Evolutionary conservation across 2,888 invertebrate species (phyloP), one percentile per base, ranked within the genome.

Genomic region (Leptopilina myrica): DNA sequence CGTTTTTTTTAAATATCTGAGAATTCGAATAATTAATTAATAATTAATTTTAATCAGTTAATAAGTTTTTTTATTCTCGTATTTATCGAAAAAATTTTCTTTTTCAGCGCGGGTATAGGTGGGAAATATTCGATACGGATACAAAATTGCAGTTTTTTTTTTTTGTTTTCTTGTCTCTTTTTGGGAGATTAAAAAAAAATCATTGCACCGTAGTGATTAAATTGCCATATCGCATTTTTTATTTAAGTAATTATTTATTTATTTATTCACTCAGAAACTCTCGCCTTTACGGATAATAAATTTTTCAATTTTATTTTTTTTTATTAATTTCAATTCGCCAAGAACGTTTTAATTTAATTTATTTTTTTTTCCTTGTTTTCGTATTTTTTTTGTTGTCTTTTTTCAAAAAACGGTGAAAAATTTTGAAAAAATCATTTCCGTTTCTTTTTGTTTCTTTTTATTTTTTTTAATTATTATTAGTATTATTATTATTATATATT

Each of bases 201-300:
- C 53, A 73, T 56, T 73, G 73, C 73, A 73, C 73, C 56, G 73
- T 53, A 73, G 69, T 73, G 69, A 73, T 73, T 67, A 15, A 59
- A 73, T 73, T 73, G 53, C 33, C 53, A 59, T 49, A 11, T n/a
- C 73, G 40, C 33, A 40, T 56, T 33, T 69, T 20, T 49, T 67
- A 2, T 49, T 49, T 43, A 8, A 7, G 11, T 49, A 49, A 12
- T 49, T 49, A 49, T 11, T 49, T 49, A 43, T 49, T 49, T 11
- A 49, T 49, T 49, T 49, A 33, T 59, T 73, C 56, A 33, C 40
- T 62, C 62, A 20, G 62, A 62, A 62, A 62, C 20, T 62, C 62
- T 15, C 11, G 49, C 49, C 49, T 49, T 49, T 49, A 11, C 12
- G 49, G 49, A 4, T 49, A 49, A 49, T 49, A 49, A 49, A 49